Conservation (phyloP, 2,888 invertebrate species). For the Heliconius aoede region DNA sequence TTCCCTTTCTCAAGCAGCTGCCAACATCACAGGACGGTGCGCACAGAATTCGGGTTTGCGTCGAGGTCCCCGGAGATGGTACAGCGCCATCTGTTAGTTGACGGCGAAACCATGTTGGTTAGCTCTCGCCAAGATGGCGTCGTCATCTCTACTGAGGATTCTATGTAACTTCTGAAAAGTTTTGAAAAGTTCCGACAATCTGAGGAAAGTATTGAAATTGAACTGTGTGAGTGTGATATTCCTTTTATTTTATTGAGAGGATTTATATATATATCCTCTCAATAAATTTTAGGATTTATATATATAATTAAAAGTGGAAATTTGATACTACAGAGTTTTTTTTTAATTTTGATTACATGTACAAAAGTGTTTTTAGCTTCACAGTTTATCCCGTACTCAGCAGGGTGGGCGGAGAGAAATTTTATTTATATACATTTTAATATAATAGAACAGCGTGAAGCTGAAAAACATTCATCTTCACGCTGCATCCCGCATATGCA, state of each 20-base stretch:
- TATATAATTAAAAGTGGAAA: neutral
- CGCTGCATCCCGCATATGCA: too few species aligned
- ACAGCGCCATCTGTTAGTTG: slow-evolving; percentile 64
- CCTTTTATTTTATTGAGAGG: neutral
- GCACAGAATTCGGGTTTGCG: slow-evolving; percentile 69
- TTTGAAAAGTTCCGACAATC: slow-evolving; percentile 23
- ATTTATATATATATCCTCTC: neutral
- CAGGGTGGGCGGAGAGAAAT: too few species aligned
- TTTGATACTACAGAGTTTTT: neutral
- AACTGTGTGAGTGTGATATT: neutral
- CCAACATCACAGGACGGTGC: slow-evolving; percentile 78
- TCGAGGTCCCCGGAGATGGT: slow-evolving; percentile 62
- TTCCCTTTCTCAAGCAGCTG: slow-evolving; percentile 75
- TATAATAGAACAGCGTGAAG: too few species aligned
- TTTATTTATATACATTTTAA: too few species aligned
- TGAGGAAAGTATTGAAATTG: neutral
- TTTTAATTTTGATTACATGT: neutral
- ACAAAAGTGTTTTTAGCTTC: too few species aligned
- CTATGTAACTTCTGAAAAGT: slow-evolving; percentile 36
- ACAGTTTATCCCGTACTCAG: too few species aligned
- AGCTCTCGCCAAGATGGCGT: slow-evolving; percentile 71
- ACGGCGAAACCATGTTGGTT: slow-evolving; percentile 56
- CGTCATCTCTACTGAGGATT: slow-evolving; percentile 51
- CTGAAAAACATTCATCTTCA: too few species aligned
- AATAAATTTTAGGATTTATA: neutral